Evolutionary conservation across 2,888 invertebrate genomes (phyloP).

Genomic region (Xanthia icteritia): DNA sequence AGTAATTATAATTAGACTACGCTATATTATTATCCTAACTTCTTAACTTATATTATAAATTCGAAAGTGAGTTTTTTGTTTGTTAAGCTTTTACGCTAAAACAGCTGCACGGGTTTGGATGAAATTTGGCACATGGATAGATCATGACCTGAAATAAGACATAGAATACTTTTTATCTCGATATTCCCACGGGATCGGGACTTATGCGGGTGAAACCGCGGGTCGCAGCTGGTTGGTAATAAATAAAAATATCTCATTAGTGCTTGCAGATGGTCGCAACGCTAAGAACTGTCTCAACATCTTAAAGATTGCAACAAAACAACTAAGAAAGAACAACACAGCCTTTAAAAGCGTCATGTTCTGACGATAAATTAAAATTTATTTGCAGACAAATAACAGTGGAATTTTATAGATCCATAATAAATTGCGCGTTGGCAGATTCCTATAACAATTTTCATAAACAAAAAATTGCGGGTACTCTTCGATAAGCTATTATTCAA

Average conservation of each 20-base stretch:
- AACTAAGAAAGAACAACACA: conserved; percentile 11
- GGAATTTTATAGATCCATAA: conserved; percentile 31
- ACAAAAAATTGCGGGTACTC: conserved; percentile 43
- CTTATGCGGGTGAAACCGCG: too few relatives aligned
- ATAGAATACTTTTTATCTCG: too few relatives aligned
- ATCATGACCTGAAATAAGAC: too few relatives aligned
- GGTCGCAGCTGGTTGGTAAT: neutral
- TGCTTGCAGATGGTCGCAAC: neutral
- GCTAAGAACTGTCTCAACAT: neutral
- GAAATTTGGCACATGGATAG: too few relatives aligned
- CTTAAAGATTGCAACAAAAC: neutral
- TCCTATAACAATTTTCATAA: conserved; percentile 36
- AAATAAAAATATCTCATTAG: neutral
- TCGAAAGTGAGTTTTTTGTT: too few relatives aligned
- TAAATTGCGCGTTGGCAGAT: conserved; percentile 14
- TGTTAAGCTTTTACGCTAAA: too few relatives aligned
- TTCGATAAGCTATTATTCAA: conserved; percentile 48
- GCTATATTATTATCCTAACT: neutral
- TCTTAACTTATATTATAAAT: too few relatives aligned
- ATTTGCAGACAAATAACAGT: conserved; percentile 16
- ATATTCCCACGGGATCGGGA: too few relatives aligned
- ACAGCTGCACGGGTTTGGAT: too few relatives aligned
- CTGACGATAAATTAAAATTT: conserved; percentile 27
- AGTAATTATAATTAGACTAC: neutral
- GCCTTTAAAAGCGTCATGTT: conserved; percentile 3